Conservation (phyloP, 2,888 invertebrate genomes). For the Congeria kusceri region DNA sequence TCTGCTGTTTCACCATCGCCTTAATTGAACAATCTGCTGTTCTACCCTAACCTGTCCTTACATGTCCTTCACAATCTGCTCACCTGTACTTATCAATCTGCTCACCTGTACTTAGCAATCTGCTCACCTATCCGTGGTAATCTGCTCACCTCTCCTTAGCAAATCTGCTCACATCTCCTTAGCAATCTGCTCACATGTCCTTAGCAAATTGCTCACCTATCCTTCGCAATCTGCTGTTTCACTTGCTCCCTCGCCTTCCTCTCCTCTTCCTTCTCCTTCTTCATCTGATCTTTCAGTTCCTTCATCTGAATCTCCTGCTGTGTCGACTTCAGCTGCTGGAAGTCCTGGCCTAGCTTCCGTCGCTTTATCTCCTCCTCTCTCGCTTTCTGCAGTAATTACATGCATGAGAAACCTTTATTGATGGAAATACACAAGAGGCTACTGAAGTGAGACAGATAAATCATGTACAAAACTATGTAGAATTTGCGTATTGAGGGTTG, state of each 20-base stretch:
- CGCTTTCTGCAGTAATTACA: slow-evolving; percentile 75
- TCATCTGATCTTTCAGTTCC: slow-evolving; percentile 90
- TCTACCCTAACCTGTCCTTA: slow-evolving; percentile 91
- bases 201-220: slow-evolving; percentile 90
- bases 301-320: slow-evolving; percentile 92
- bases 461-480: no score
- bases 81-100: slow-evolving; percentile 52
- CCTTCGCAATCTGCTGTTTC: slow-evolving; percentile 93
- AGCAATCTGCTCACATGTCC: slow-evolving; percentile 91
- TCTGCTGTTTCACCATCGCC: no score
- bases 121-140: slow-evolving; percentile 91
- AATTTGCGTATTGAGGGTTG: no score
- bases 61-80: not conserved
- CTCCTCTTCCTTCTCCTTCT: slow-evolving; percentile 92
- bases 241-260: slow-evolving; percentile 91
- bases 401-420: no score
- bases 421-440: not conserved
- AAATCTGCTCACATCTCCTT: slow-evolving; percentile 91
- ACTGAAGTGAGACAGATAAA: no score
- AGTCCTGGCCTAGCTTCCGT: slow-evolving; percentile 90
- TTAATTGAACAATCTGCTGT: slow-evolving; percentile 91
- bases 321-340: slow-evolving; percentile 89
- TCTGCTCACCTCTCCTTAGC: slow-evolving; percentile 91
- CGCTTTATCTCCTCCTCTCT: slow-evolving; percentile 90
- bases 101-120: slow-evolving; percentile 89